Percentiles rank a stretch among this genome's conserved stretches.
Conservation (phyloP, 1,140 invertebrate genomes). For the Chrysoperla carnea region DNA sequence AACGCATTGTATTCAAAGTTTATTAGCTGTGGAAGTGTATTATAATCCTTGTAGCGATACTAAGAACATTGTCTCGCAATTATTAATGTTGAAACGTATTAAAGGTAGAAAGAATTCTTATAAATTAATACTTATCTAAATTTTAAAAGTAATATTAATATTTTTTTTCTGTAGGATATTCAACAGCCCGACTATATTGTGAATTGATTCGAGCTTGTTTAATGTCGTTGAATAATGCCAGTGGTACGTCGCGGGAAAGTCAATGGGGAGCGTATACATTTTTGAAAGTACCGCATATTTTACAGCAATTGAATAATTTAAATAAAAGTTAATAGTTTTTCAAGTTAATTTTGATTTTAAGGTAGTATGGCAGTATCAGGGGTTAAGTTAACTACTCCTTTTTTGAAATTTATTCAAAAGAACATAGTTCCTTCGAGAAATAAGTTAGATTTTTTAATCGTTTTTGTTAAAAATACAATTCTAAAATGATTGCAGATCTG, state of each 20-base stretch:
- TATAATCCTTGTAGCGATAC: slow-evolving; percentile 61
- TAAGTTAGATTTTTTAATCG: too few species aligned
- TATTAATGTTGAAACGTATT: slow-evolving; percentile 65
- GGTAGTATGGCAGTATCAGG: too few species aligned
- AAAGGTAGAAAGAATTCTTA: slow-evolving; percentile 29
- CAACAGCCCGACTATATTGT: slow-evolving; percentile 55
- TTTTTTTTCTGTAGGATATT: slow-evolving; percentile 19
- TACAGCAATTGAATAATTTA: slow-evolving; percentile 45
- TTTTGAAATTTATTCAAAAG: too few species aligned
- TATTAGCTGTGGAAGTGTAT: slow-evolving; percentile 54
- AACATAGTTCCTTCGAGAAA: too few species aligned
- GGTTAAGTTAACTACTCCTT: too few species aligned
- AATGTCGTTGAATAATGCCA: slow-evolving; percentile 68
- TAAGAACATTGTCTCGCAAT: slow-evolving; percentile 55
- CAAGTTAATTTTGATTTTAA: too few species aligned
- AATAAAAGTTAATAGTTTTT: slow-evolving; percentile 23
- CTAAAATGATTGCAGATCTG: too few species aligned
- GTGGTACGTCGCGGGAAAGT: slow-evolving; percentile 52
- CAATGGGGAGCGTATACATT: slow-evolving; percentile 90
- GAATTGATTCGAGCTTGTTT: slow-evolving; percentile 80
- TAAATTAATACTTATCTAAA: not conserved
- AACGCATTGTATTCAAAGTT: slow-evolving; percentile 53
- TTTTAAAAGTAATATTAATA: not conserved
- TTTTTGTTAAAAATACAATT: too few species aligned
- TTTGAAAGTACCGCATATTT: slow-evolving; percentile 69